Evolutionary conservation across 2,113 vertebrate species (phyloP).

Genomic region (Lepus europaeus): DNA sequence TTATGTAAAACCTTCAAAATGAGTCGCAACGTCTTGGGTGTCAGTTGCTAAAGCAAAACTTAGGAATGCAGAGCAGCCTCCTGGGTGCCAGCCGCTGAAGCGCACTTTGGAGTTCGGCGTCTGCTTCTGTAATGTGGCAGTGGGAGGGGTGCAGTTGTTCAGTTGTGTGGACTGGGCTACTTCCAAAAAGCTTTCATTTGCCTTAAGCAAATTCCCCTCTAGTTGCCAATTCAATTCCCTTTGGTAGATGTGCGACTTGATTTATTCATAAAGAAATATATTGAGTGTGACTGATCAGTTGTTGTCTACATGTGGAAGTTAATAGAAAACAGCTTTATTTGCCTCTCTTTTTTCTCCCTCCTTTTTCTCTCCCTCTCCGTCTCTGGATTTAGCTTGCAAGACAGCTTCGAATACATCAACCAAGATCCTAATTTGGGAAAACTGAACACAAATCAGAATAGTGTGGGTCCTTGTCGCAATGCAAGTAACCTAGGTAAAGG

Average conservation of each 20-base stretch:
- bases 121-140: not conserved
- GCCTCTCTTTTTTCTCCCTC: slow-evolving; percentile 51
- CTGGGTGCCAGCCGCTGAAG: not conserved
- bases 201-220: not conserved
- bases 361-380: not conserved
- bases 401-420: slow-evolving; percentile 93
- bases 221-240: not conserved
- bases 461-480: slow-evolving; percentile 86
- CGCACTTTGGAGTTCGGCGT: not conserved
- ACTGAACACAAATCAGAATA: slow-evolving; percentile 86
- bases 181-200: slow-evolving; percentile 41
- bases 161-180: not conserved
- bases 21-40: not conserved
- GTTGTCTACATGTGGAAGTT: slow-evolving; percentile 3
- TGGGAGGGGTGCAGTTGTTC: not conserved
- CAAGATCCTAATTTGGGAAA: slow-evolving; percentile 88
- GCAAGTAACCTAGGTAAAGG: slow-evolving; percentile 91
- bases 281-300: not conserved
- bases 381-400: slow-evolving; percentile 89
- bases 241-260: slow-evolving; percentile 24
- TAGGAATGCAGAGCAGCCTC: not conserved
- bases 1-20: slow-evolving; percentile 38
- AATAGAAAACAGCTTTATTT: slow-evolving; percentile 9
- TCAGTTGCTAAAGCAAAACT: slow-evolving; percentile 30
- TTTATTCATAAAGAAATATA: slow-evolving; percentile 34